A percentile compares a stretch with the other conserved stretches of the same genome.
phyloP scores from a whole-genome alignment of 2,888 invertebrate species.

The Acronicta aceris region DNA sequence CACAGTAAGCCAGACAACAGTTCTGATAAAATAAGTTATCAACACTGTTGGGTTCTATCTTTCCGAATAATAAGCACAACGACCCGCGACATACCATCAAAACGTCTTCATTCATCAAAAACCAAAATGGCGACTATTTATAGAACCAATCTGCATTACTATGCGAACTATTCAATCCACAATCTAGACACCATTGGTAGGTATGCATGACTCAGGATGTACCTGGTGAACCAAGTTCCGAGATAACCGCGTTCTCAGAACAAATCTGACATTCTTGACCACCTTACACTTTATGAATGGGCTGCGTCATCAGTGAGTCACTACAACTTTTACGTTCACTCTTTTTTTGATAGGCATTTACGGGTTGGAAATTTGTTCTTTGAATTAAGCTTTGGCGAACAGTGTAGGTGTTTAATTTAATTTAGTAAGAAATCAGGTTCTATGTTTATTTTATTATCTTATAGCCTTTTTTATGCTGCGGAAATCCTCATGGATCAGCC shows the following conservation, averaged over 20 bases:
- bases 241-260: conserved; percentile 65
- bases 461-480: too few species aligned
- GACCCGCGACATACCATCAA: neutral
- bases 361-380: conserved; percentile 30
- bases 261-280: conserved; percentile 60
- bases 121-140: conserved; percentile 13
- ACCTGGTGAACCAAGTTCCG: conserved; percentile 47
- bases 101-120: conserved; percentile 22
- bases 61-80: neutral
- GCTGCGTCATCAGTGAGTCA: conserved; percentile 60
- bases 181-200: conserved; percentile 1
- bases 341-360: conserved; percentile 37
- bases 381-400: neutral
- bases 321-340: conserved; percentile 54
- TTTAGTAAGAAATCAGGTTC: neutral
- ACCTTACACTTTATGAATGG: conserved; percentile 64
- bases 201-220: conserved; percentile 52
- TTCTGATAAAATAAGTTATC: too few species aligned
- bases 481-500: too few species aligned
- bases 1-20: too few species aligned
- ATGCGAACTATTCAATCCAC: conserved; percentile 24
- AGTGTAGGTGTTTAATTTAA: conserved; percentile 10
- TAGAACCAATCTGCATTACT: conserved; percentile 11
- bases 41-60: neutral
- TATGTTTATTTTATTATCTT: too few species aligned